phyloP scores from a whole-genome alignment of 2,888 invertebrate genomes.

The Osmoderma eremita region DNA sequence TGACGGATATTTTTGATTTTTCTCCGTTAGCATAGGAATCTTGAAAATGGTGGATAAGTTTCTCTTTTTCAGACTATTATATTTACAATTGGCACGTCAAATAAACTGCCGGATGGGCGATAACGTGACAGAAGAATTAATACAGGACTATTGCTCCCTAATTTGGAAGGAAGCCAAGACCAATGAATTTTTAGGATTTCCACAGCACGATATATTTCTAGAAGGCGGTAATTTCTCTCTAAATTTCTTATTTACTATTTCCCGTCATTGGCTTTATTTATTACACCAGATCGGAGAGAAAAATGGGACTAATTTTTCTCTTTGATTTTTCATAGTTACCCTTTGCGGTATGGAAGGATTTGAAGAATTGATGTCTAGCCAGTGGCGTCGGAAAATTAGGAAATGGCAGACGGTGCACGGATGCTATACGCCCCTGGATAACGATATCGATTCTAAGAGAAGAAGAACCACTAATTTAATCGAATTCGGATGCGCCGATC shows the following conservation, averaged over 20 bases:
- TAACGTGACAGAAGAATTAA: slow-evolving; percentile 29
- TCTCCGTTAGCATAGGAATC: no score
- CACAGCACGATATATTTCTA: slow-evolving; percentile 55
- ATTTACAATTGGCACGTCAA: slow-evolving; percentile 51
- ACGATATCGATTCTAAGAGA: slow-evolving; percentile 32
- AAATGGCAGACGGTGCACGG: slow-evolving; percentile 61
- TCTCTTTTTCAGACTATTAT: slow-evolving; percentile 50
- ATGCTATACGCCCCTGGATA: slow-evolving; percentile 56
- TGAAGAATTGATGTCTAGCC: slow-evolving; percentile 59
- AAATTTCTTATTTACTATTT: neutral
- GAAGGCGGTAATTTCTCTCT: slow-evolving; percentile 53
- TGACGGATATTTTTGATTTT: neutral
- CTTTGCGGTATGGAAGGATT: slow-evolving; percentile 66
- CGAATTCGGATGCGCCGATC: slow-evolving; percentile 62
- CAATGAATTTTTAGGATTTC: slow-evolving; percentile 52
- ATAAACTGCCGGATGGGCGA: slow-evolving; percentile 32
- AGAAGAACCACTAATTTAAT: slow-evolving; percentile 55
- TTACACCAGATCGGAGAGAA: neutral
- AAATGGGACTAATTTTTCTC: neutral
- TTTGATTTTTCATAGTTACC: slow-evolving; percentile 56
- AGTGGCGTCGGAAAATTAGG: slow-evolving; percentile 59
- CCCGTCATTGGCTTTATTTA: neutral
- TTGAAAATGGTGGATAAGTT: neutral
- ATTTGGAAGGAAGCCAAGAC: slow-evolving; percentile 56
- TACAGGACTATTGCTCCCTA: slow-evolving; percentile 51